Percentiles rank a stretch among this genome's conserved stretches.
Conservation (phyloP, 2,113 vertebrate species). For the Corydoras sp. region DNA sequence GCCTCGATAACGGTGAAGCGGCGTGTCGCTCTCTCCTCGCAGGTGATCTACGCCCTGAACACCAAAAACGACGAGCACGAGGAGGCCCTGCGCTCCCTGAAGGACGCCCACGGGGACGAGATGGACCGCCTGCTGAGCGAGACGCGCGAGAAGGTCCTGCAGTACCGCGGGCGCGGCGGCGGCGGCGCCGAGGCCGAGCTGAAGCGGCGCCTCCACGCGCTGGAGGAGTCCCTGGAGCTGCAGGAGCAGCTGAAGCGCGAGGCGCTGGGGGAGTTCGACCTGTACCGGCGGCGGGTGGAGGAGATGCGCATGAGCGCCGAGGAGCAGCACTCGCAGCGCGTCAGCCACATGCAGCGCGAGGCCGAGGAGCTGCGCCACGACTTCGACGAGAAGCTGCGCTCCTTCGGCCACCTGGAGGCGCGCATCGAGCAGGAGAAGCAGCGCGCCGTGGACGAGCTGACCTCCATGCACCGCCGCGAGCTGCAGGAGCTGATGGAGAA, state of each 20-base stretch:
- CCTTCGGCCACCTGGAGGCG: conserved; percentile 83
- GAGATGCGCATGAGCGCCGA: conserved; percentile 91
- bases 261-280: conserved; percentile 89
- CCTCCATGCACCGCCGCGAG: conserved; percentile 75
- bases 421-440: conserved; percentile 90
- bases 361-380: conserved; percentile 93
- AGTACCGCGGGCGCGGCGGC: conserved; percentile 87
- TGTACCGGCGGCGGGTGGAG: conserved; percentile 88
- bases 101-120: conserved; percentile 92
- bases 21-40: background rate
- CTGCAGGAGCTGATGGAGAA: conserved; percentile 84
- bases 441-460: conserved; percentile 80
- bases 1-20: too few relatives aligned
- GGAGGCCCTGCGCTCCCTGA: conserved; percentile 86
- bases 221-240: conserved; percentile 89
- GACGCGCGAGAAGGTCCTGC: conserved; percentile 90
- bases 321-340: conserved; percentile 89
- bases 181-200: conserved; percentile 88
- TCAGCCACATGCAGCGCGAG: conserved; percentile 89
- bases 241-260: conserved; percentile 92
- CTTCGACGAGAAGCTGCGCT: conserved; percentile 85
- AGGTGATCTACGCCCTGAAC: conserved; percentile 98
- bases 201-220: conserved; percentile 79
- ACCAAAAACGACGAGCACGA: conserved; percentile 97
- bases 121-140: conserved; percentile 92